phyloP scores from a whole-genome alignment of 2,797 vertebrate species.

The Brachymystax lenok region DNA sequence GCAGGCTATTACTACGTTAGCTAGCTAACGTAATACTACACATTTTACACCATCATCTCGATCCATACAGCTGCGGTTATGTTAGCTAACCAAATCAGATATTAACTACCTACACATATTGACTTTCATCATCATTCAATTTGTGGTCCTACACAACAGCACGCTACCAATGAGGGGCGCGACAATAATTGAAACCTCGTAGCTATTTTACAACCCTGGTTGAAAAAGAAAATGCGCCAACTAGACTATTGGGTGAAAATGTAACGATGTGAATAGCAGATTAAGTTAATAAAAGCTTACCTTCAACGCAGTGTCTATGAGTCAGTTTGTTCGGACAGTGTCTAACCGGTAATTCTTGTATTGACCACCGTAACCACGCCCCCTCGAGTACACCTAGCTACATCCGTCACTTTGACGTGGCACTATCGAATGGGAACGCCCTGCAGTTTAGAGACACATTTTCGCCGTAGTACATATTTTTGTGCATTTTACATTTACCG shows the following conservation, averaged over 20 bases:
- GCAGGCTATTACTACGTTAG: background rate
- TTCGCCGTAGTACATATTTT: background rate
- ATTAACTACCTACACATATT: background rate
- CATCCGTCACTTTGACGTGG: constrained; percentile 72
- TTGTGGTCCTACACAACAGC: background rate
- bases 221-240: background rate
- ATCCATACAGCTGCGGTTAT: background rate
- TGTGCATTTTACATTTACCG: background rate
- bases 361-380: constrained; percentile 32
- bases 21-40: background rate
- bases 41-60: background rate
- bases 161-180: background rate
- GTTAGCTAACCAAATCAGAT: background rate
- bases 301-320: constrained; percentile 23
- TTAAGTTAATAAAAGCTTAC: constrained; percentile 39
- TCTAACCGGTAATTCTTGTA: constrained; percentile 1
- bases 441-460: background rate
- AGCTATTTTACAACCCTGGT: background rate
- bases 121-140: background rate
- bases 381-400: constrained; percentile 52
- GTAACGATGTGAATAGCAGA: background rate
- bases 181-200: background rate
- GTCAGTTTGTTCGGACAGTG: background rate
- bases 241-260: background rate
- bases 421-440: constrained; percentile 25